Evolutionary conservation across 2,113 vertebrate genomes (phyloP), one percentile per base, ranked within the genome.

Genomic region (Egretta garzetta): DNA sequence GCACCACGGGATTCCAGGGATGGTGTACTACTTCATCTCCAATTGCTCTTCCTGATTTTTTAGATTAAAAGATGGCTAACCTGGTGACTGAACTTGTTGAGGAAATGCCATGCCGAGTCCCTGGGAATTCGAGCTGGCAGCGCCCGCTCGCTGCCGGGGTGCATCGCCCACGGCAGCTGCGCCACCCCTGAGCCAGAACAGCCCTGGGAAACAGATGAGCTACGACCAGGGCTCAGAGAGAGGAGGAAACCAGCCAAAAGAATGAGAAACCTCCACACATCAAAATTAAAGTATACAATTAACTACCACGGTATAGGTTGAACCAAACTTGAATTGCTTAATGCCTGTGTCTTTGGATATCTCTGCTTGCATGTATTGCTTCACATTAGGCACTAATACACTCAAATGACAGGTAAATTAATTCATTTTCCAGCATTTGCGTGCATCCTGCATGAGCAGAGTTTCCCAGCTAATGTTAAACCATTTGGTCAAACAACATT

Each of bases 161-260:
- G 41, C 60, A 0, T 81, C 1, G 24, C 91, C 89, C 64, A 47
- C 2, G 7, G 87, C 96, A 97, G 90, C 93, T 96, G 95, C 19
- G 17, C 80, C 75, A 66, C 39, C 56, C 56, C 58, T 1, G 37
- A 80, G 95, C 93, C 95, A 95, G 88, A 88, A 20, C 49, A 80
- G 58, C 79, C 55, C 80, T 32, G 53, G 43, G 58, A 80, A 72
- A 43, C 71, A 91, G 92, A 84, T 70, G 91, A 97, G 96, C 96
- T 59, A 43, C 0, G 4, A 47, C 66, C 92, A n/a, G 64, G 56
- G 58, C 90, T 72, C 80, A 37, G 70, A 43, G 43, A 64, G 63
- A 53, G 68, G 1, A 77, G 77, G 58, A 96, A 96, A 73, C 3
- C 14, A 73, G 82, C 94, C 93, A 94, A 74, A 72, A 82, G 53